A percentile compares a stretch with the other conserved stretches of the same genome.
These are phyloP conservation scores for Marmota monax DNA, from an alignment of 2,113 vertebrate species.

Conservation along the genomic window DNA sequence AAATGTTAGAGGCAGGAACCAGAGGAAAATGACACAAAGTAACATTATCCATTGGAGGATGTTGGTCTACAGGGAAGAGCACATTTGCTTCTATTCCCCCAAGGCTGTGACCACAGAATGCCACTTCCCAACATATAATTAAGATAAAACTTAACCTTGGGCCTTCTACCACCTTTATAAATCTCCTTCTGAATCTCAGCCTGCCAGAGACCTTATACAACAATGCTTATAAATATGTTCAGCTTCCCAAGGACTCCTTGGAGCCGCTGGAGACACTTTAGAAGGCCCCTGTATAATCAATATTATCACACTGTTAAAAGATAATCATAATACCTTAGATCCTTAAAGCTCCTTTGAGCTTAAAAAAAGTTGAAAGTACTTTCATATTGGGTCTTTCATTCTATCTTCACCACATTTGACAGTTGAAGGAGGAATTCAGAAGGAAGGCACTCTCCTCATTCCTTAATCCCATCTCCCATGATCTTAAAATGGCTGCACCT, in stretches of 20 bases:
- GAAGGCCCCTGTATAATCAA: slow-evolving; percentile 50
- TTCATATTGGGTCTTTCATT: slow-evolving; percentile 28
- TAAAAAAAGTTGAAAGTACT: slow-evolving; percentile 71
- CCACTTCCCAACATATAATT: slow-evolving; percentile 59
- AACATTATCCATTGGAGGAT: background rate
- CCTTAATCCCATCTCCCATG: slow-evolving; percentile 49
- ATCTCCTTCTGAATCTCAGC: slow-evolving; percentile 30
- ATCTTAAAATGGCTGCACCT: background rate
- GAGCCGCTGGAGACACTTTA: background rate
- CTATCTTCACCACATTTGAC: slow-evolving; percentile 35
- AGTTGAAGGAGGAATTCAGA: background rate
- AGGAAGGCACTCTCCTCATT: background rate
- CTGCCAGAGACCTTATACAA: background rate
- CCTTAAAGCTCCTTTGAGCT: slow-evolving; percentile 71
- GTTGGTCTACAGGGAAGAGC: background rate
- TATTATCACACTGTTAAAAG: slow-evolving; percentile 66
- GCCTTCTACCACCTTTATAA: slow-evolving; percentile 15
- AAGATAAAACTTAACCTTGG: slow-evolving; percentile 59
- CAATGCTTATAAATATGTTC: background rate
- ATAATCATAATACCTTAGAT: slow-evolving; percentile 69
- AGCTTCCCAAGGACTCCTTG: slow-evolving; percentile 37
- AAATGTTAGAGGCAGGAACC: background rate
- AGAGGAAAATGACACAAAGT: background rate
- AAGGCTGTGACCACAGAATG: background rate
- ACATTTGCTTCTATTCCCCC: background rate